These are phyloP conservation scores for Narcine bancroftii DNA, from an alignment of 2,113 vertebrate genomes.

Conservation along the genomic window DNA sequence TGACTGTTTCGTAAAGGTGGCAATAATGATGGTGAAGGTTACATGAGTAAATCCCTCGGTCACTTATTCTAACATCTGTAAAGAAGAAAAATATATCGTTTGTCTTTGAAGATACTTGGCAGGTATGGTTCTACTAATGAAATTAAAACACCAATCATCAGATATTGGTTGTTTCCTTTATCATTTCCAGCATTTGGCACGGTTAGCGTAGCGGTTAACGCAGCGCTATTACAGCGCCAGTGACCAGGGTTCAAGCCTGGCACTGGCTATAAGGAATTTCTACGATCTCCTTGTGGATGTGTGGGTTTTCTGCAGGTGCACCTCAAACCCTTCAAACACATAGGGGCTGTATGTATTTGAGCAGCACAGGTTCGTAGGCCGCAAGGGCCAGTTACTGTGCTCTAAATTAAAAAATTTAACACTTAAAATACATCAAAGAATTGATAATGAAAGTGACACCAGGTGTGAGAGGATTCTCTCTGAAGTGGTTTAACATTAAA, in stretches of 20 bases:
- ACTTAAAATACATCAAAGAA: background rate
- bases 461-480: background rate
- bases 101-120: background rate
- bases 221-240: too few relatives aligned
- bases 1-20: slow-evolving; percentile 71
- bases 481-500: background rate
- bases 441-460: background rate
- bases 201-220: too few relatives aligned
- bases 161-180: background rate
- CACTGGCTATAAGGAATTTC: too few relatives aligned
- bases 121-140: background rate
- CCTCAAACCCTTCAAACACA: too few relatives aligned
- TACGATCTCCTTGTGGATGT: too few relatives aligned
- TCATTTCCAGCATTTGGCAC: background rate
- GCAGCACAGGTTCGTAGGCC: too few relatives aligned
- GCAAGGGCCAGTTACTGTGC: too few relatives aligned
- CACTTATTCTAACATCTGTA: slow-evolving; percentile 57
- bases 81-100: background rate
- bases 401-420: too few relatives aligned
- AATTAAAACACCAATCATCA: background rate
- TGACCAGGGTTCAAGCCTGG: too few relatives aligned
- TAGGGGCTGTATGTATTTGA: too few relatives aligned
- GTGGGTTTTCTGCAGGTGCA: too few relatives aligned
- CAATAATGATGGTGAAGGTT: slow-evolving; percentile 92
- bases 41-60: slow-evolving; percentile 78